A percentile compares a stretch with the other conserved stretches of the same genome.
Conservation (phyloP, 2,797 vertebrate genomes). For the Halcyon smyrnensis region DNA sequence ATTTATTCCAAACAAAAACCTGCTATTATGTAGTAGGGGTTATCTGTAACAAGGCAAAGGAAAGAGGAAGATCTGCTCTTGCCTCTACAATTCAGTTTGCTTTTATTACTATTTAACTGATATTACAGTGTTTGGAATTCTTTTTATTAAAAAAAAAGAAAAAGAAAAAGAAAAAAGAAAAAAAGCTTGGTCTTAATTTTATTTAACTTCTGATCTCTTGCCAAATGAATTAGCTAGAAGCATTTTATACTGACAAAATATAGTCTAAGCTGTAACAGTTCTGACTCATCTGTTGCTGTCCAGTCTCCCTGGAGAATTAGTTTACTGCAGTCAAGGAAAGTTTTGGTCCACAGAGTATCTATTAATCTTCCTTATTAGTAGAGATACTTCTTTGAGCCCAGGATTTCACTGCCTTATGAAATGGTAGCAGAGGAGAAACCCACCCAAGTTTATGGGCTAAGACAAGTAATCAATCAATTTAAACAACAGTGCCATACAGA, state of each 20-base stretch:
- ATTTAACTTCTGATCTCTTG: conserved; percentile 53
- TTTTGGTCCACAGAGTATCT: neutral
- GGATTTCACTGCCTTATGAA: neutral
- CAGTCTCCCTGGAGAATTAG: neutral
- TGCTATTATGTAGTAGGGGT: neutral
- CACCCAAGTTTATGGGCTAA: neutral
- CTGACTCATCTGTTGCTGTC: conserved; percentile 38
- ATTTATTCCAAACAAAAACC: conserved; percentile 20
- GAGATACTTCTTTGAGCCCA: neutral
- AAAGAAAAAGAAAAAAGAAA: neutral
- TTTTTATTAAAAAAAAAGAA: neutral
- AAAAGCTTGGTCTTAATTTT: conserved; percentile 16
- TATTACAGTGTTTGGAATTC: neutral
- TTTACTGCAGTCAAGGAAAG: neutral
- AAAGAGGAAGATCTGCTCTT: neutral
- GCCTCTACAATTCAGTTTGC: neutral
- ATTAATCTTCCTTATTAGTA: neutral
- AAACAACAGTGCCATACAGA: neutral
- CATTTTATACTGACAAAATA: neutral
- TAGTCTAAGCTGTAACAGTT: neutral
- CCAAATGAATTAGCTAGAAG: conserved; percentile 56
- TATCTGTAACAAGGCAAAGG: neutral
- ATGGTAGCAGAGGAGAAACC: neutral
- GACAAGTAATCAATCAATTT: conserved; percentile 1
- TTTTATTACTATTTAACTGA: neutral